Evolutionary conservation across 2,888 invertebrate species (phyloP).

Genomic region (Idaea straminata): DNA sequence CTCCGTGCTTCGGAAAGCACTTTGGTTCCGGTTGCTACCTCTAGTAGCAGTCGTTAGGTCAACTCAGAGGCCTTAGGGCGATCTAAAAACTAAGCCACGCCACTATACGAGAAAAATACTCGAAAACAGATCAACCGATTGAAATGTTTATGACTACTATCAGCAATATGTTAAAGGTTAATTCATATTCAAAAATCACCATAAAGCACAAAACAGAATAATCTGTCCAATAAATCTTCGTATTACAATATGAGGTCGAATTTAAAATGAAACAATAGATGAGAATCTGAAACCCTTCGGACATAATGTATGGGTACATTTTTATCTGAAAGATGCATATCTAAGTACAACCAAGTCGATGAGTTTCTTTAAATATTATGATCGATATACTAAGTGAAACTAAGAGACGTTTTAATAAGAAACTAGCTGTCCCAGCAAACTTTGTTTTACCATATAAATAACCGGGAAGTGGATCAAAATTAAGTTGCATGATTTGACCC

Average conservation of each 20-base stretch:
- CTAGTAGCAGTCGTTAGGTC: no score
- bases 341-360: not conserved
- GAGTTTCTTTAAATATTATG: not conserved
- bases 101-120: no score
- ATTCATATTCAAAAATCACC: not conserved
- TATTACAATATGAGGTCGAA: conserved; percentile 2
- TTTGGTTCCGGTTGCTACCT: no score
- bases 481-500: no score
- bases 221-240: conserved; percentile 3
- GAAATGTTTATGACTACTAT: no score
- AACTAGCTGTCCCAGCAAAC: no score
- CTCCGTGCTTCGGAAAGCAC: no score
- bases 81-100: no score
- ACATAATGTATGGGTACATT: not conserved
- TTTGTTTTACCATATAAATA: no score
- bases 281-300: not conserved
- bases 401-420: not conserved
- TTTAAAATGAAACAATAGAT: not conserved
- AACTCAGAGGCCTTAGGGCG: no score
- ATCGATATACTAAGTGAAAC: not conserved
- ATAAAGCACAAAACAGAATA: not conserved
- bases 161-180: not conserved
- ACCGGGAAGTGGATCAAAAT: no score
- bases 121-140: no score
- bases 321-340: not conserved